Evolutionary conservation across 2,797 vertebrate species (phyloP).

Genomic region (Onychomys leucogaster): DNA sequence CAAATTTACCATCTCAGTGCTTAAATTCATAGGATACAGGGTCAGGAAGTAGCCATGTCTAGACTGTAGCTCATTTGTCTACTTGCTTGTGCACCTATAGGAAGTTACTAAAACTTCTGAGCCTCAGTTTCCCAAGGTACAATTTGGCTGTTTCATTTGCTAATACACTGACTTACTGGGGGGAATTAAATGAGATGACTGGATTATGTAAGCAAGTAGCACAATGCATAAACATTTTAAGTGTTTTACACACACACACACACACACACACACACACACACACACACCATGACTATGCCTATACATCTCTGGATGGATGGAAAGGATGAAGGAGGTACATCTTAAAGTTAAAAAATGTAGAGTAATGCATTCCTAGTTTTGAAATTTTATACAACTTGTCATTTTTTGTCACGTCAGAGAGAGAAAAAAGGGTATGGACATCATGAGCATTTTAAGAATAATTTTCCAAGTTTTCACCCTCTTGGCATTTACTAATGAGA

Average conservation of each 20-base stretch:
- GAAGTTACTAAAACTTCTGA: neutral
- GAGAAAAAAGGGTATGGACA: neutral
- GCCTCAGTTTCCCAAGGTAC: neutral
- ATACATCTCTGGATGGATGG: neutral
- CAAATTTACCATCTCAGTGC: slow-evolving; percentile 10
- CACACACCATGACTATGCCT: neutral
- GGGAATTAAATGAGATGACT: neutral
- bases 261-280: neutral
- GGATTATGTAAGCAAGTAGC: neutral
- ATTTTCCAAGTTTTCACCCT: slow-evolving; percentile 5
- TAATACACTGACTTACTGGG: neutral
- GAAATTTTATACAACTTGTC: neutral
- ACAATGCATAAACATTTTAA: neutral
- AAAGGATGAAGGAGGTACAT: slow-evolving; percentile 1
- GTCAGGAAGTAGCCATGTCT: neutral
- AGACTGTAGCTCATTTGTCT: neutral
- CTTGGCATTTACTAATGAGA: neutral
- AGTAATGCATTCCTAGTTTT: slow-evolving; percentile 21
- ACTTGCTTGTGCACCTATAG: neutral
- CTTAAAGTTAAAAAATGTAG: slow-evolving; percentile 32
- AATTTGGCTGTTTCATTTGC: neutral
- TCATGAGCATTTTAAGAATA: slow-evolving; percentile 6
- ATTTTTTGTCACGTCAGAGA: slow-evolving; percentile 9
- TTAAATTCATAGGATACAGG: neutral
- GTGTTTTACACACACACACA: neutral